phyloP scores from a whole-genome alignment of 1,140 invertebrate genomes.

The Limonius californicus region DNA sequence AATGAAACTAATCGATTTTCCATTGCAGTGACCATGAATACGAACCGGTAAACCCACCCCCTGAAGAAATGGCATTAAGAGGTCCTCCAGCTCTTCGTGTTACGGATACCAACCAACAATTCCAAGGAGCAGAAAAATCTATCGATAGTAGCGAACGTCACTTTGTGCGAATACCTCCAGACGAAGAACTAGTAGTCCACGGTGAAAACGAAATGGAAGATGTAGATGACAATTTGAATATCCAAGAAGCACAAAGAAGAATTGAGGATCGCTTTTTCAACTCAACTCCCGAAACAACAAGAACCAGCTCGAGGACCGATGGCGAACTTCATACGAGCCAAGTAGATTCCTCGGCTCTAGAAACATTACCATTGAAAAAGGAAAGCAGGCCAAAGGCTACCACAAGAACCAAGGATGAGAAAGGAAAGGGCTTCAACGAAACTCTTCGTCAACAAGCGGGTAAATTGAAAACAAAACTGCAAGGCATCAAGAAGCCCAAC shows the following conservation, averaged over 20 bases:
- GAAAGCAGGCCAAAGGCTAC: no score
- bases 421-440: conserved; percentile 17
- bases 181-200: background rate
- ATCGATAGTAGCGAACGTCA: conserved; percentile 1
- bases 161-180: conserved; percentile 1
- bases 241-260: conserved; percentile 30
- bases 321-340: conserved; percentile 18
- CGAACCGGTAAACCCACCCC: conserved; percentile 63
- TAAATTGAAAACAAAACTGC: conserved; percentile 58
- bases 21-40: conserved; percentile 82
- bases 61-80: conserved; percentile 24
- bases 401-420: background rate
- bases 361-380: background rate
- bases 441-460: conserved; percentile 52
- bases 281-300: conserved; percentile 13
- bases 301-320: conserved; percentile 4
- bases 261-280: conserved; percentile 36
- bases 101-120: background rate
- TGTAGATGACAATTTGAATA: conserved; percentile 8
- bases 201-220: background rate
- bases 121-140: background rate
- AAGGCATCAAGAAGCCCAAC: conserved; percentile 54
- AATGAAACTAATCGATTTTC: no score
- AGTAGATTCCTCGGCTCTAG: background rate
- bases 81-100: background rate